phyloP scores from a whole-genome alignment of 2,797 vertebrate genomes.

The Erethizon dorsatum region DNA sequence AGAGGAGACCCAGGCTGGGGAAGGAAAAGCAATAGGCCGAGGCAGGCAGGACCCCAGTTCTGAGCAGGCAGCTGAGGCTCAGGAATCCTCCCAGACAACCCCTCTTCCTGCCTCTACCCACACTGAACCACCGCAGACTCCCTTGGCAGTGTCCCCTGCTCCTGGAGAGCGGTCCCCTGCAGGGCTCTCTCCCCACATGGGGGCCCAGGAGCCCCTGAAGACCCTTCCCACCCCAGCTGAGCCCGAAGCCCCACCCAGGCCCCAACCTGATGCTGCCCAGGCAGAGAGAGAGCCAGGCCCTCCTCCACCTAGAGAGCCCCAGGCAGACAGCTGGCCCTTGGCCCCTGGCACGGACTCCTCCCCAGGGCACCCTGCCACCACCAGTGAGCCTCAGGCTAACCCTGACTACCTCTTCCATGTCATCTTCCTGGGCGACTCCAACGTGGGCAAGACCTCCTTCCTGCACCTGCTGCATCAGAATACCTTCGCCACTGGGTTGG shows the following conservation, averaged over 20 bases:
- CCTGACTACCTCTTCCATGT: slow-evolving; percentile 92
- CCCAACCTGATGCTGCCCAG: neutral
- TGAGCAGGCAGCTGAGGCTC: neutral
- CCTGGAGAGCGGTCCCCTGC: neutral
- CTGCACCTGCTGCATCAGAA: slow-evolving; percentile 92
- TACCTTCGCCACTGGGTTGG: slow-evolving; percentile 89
- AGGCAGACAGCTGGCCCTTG: neutral
- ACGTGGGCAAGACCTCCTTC: slow-evolving; percentile 97
- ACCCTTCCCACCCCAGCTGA: neutral
- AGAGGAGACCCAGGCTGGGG: neutral
- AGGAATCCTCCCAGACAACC: neutral
- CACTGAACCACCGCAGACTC: neutral
- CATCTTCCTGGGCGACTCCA: slow-evolving; percentile 95
- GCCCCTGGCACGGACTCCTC: neutral
- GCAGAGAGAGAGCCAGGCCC: neutral
- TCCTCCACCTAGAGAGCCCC: neutral
- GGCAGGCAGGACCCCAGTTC: neutral
- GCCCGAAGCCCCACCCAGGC: neutral
- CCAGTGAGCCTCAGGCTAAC: neutral
- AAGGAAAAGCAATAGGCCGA: neutral
- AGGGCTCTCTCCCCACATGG: neutral
- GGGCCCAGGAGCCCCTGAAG: neutral
- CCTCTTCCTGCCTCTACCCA: neutral
- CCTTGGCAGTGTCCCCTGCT: neutral
- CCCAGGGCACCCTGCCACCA: accelerated